A percentile compares a stretch with the other conserved stretches of the same genome.
phyloP scores from a whole-genome alignment of 92 coral and sea anemone genomes.

The Montipora capitata region DNA sequence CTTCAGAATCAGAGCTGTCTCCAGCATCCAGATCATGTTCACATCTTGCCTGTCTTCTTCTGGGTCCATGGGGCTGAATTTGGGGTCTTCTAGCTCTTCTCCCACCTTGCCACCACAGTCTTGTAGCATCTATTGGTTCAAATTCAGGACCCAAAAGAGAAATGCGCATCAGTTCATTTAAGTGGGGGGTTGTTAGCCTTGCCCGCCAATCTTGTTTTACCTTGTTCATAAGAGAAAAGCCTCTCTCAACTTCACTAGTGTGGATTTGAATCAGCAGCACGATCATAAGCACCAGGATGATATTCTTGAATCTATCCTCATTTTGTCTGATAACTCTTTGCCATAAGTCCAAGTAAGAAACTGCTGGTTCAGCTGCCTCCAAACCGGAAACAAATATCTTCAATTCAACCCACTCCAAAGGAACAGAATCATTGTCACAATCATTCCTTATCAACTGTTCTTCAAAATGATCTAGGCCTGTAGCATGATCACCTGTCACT shows the following conservation, averaged over 20 bases:
- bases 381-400: too few species aligned
- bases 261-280: constrained; percentile 50
- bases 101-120: constrained; percentile 51
- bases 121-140: constrained; percentile 53
- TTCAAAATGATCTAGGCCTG: too few species aligned
- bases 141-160: constrained; percentile 47
- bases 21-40: constrained; percentile 21
- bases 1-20: constrained; percentile 25
- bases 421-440: too few species aligned
- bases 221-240: constrained; percentile 45
- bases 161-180: constrained; percentile 52
- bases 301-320: constrained; percentile 39
- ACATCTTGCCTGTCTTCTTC: constrained; percentile 28
- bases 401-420: too few species aligned
- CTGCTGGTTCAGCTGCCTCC: too few species aligned
- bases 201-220: constrained; percentile 33
- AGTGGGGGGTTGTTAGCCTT: constrained; percentile 40
- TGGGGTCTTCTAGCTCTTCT: constrained; percentile 26
- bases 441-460: too few species aligned
- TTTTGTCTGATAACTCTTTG: too few species aligned
- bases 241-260: constrained; percentile 46
- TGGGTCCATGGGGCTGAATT: constrained; percentile 24
- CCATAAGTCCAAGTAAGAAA: too few species aligned
- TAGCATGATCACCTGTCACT: too few species aligned
- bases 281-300: constrained; percentile 45